Evolutionary conservation across 1,140 invertebrate genomes (phyloP), one percentile per base, ranked within the genome.

Genomic region (Calephelis virginiensis): DNA sequence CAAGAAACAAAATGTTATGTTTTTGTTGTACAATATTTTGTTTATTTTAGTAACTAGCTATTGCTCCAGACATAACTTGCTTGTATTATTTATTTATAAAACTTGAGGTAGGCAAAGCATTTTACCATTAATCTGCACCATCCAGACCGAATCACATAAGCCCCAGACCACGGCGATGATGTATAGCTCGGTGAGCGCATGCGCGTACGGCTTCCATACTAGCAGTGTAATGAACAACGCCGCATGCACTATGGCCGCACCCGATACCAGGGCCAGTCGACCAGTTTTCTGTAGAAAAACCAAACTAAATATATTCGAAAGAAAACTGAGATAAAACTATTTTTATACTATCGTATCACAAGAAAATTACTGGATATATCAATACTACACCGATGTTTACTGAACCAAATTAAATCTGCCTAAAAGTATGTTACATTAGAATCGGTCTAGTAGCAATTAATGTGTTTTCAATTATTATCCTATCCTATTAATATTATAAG

Each of bases 61-160:
- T 28, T 3, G 3, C 2, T 28, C 28, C 28, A 28, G 28, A 28
- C 28, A 28, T 28, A 28, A 28, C 5, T 28, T 17, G 17, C 17
- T 1, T 17, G 3, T 17, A 3, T 17, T 28, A 28, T 28, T 28
- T 28, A 28, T 28, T 3, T 28, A 28, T 28, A 28, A 28, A 28
- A 28, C 2, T 28, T 28, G 28, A 28, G 5, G 0, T 28, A 28
- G 28, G 1, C 28, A 28, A 28, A 28, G 28, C 5, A 45, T 92
- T 93, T 10, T 89, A 98, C 97, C 96, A 82, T 98, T 98, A 62
- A 98, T 95, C 91, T 98, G 97, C 8, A 98, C 98, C 68, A 98
- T 93, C 97, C 97, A 98, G 48, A 98, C 93, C 1, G 97, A 97
- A 85, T 98, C 97, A 68, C 95, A 95, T 11, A 98, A 89, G 0